Conservation (phyloP, 2,888 invertebrate genomes). For the Steinernema scapterisci region DNA sequence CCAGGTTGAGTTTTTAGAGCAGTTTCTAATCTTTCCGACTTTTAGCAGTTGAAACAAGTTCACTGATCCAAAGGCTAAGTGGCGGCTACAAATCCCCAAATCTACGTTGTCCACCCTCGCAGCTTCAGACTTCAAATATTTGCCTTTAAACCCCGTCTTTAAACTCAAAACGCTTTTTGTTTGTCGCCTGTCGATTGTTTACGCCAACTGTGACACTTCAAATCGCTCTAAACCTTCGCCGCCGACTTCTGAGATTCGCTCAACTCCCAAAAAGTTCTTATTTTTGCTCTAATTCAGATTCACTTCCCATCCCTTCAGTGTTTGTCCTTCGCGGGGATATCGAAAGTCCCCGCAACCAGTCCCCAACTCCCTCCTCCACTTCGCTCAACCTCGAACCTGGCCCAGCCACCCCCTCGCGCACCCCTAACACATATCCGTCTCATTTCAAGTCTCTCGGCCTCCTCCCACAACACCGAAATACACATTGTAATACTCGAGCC, state of each 20-base stretch:
- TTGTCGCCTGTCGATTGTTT: neutral
- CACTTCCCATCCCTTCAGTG: neutral
- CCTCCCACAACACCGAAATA: conserved; percentile 29
- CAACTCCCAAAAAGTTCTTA: neutral
- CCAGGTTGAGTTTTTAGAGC: no score
- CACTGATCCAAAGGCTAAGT: no score
- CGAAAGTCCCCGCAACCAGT: neutral
- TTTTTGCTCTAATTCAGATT: neutral
- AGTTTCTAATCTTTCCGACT: no score
- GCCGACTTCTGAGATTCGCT: neutral
- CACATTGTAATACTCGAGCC: conserved; percentile 20
- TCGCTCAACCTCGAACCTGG: neutral
- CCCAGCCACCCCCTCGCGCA: neutral
- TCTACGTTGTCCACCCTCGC: neutral
- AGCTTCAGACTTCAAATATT: conserved; percentile 8
- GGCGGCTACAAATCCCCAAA: neutral
- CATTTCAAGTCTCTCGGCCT: conserved; percentile 1
- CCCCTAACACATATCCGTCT: conserved; percentile 20
- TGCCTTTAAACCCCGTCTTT: conserved; percentile 8
- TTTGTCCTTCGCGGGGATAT: neutral
- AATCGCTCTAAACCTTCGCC: neutral
- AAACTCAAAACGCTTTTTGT: no score
- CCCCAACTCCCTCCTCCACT: neutral
- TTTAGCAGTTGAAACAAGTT: no score
- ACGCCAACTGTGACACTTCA: neutral